Evolutionary conservation across 1,140 invertebrate species (phyloP), one percentile per base, ranked within the genome.

Genomic region (Cecropterus lyciades): DNA sequence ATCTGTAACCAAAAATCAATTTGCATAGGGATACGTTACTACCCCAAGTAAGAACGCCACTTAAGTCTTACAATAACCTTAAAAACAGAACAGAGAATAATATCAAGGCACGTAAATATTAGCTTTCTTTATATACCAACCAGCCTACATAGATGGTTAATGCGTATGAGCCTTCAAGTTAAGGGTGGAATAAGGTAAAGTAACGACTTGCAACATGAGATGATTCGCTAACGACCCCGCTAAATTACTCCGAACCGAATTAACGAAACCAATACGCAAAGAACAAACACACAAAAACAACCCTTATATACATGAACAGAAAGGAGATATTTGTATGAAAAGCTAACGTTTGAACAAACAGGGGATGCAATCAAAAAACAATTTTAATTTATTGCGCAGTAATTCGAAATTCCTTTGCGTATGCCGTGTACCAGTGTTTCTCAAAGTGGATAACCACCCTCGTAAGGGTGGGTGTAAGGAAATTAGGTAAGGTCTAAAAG

Each of bases 321-420:
- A 57, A 45, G 20, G 20, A 11, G 1, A 6, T 9, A 24, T 13
- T 45, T 0, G n/a, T 0, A 16, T 15, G 13, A 15, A 17, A 57
- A 53, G 5, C 1, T 13, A n/a, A 13, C 16, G 8, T 57, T 57
- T 15, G 10, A 56, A 57, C 17, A 57, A 57, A 45, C 55, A 56
- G 40, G 37, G 30, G 37, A 16, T 43, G 53, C 40, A 56, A 56
- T 56, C 53, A 56, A 56, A 56, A 56, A 56, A 56, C 53, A 52
- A 57, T 49, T 66, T 49, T 55, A 42, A 49, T 63, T 63, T 55
- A 53, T 69, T 64, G 52, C 60, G 55, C 30, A 45, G 67, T 69
- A 64, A 69, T 69, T 56, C 55, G 51, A 64, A 69, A 69, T 69
- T 69, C 67, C 60, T 69, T 57, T 51, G 51, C 60, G 20, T 57